Evolutionary conservation across 2,888 invertebrate species (phyloP).

Genomic region (Xestia ashworthii): DNA sequence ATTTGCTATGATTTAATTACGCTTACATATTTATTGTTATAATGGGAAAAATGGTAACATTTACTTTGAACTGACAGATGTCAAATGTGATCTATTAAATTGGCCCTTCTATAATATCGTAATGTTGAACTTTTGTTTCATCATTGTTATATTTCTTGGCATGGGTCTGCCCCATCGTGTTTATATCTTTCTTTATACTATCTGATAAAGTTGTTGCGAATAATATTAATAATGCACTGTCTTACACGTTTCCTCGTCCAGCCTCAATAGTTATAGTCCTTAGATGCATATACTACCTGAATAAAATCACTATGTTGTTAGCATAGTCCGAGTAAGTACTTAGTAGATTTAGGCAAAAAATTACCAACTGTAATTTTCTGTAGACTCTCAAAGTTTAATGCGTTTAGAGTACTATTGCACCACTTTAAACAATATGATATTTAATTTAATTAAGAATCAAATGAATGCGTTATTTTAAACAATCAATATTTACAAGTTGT

Average conservation of each 20-base stretch:
- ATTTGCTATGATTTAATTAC: too few relatives aligned
- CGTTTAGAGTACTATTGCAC: background rate
- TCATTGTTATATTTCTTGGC: background rate
- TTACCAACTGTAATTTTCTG: background rate
- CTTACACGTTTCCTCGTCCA: background rate
- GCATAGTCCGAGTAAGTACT: background rate
- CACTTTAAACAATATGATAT: background rate
- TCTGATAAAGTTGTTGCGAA: too few relatives aligned
- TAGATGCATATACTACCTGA: background rate
- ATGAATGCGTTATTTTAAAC: background rate
- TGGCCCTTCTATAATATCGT: too few relatives aligned
- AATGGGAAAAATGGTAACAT: too few relatives aligned
- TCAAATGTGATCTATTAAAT: too few relatives aligned
- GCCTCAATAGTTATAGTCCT: background rate
- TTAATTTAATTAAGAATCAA: background rate
- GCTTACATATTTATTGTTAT: too few relatives aligned
- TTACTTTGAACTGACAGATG: too few relatives aligned
- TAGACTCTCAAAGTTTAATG: background rate
- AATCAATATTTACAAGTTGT: constrained; percentile 23
- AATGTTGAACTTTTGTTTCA: background rate
- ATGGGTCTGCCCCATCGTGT: background rate
- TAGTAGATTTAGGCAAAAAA: background rate
- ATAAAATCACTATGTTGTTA: background rate
- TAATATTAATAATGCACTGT: background rate
- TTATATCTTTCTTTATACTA: background rate